Base-by-base conservation (phyloP, 2,888 invertebrate species). In the Horisme vitalbata region DNA sequence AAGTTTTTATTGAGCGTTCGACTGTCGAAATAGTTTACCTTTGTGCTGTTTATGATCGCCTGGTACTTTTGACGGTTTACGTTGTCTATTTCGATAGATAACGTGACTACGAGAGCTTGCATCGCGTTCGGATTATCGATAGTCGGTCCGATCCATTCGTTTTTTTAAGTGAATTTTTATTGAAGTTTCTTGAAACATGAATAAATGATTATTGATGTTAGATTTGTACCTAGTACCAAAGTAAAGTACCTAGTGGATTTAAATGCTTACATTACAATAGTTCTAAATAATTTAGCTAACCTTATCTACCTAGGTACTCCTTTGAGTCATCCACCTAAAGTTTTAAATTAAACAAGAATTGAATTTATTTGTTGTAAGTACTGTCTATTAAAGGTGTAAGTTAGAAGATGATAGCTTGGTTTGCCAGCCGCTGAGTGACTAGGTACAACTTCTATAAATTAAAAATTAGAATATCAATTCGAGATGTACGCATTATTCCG, bases 21-120 rank as follows among this genome's bases (percentile, higher is more conserved):
- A 70, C 74, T 81, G 79, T 78, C 85, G 77, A 85, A 86, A 86
- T 86, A 83, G 83, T 81, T 76, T 72, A 82, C 79, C 79, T 79
- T 79, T 79, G 71, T 75, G 63, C 57, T 41, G 56, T 61, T 75
- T 82, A 85, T 89, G 85, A 45, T 72, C 57, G 71, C 88, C 88
- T 89, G 74, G 88, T 88, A 86, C 63, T 72, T 83, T 84, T 80
- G 85, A 87, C 82, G 83, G 77, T 79, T 75, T 72, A 81, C 85
- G 86, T 83, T 83, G 74, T 76, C 74, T 83, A 80, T 85, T 79
- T 87, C 84, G 85, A 87, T 83, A 81, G 69, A 63, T 51, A 61
- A 71, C 76, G 79, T 77, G 68, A 77, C 71, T 75, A 35, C 15
- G 37, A 55, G 51, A 56, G 47, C 49, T 65, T 68, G 58, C 68